Evolutionary conservation across 2,888 invertebrate species (phyloP).

Genomic region (Crepidodera aurea): DNA sequence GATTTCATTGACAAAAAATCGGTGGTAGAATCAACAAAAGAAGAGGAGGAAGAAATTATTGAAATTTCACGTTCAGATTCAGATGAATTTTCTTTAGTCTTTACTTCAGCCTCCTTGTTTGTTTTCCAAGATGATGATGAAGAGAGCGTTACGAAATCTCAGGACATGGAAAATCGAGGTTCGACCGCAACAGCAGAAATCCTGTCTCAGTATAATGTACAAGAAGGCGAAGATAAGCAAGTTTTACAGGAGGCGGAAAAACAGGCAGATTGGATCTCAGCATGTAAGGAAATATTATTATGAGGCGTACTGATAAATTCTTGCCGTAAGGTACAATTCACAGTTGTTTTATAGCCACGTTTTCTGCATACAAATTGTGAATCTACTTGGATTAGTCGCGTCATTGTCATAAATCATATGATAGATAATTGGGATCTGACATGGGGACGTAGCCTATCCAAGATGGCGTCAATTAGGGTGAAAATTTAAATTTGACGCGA

Average conservation of each 20-base stretch:
- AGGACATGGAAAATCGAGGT: neutral
- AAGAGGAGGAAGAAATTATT: conserved; percentile 27
- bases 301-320: no score
- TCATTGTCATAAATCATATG: no score
- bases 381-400: no score
- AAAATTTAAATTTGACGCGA: no score
- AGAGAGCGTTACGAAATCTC: conserved; percentile 1
- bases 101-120: conserved; percentile 47
- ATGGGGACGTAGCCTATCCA: no score
- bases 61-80: conserved; percentile 37
- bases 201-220: conserved; percentile 16
- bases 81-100: conserved; percentile 49
- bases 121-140: conserved; percentile 42
- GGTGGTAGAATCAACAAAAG: conserved; percentile 10
- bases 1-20: conserved; percentile 32
- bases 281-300: conserved; percentile 16
- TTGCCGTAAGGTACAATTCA: no score
- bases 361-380: no score
- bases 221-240: conserved; percentile 6
- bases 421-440: no score
- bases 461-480: no score
- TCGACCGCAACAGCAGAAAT: neutral
- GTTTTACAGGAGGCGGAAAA: neutral
- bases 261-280: conserved; percentile 19
- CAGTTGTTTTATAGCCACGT: no score